A percentile compares a stretch with the other conserved stretches of the same genome.
phyloP scores from a whole-genome alignment of 2,797 vertebrate species.

The Capromys pilorides region DNA sequence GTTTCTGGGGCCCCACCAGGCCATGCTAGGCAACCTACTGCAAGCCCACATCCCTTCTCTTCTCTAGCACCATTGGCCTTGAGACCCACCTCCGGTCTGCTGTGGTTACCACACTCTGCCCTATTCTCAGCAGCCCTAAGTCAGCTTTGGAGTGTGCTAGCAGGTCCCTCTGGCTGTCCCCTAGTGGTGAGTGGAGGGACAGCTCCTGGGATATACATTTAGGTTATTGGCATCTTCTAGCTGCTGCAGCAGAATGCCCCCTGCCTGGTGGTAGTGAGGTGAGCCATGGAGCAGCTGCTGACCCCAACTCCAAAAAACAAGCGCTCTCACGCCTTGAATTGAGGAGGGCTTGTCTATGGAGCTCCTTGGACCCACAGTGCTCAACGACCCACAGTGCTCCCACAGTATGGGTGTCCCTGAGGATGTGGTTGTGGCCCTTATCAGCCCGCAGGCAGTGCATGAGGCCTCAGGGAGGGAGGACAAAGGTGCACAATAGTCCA shows the following conservation, averaged over 20 bases:
- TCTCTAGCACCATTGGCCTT: not conserved
- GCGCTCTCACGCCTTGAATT: not conserved
- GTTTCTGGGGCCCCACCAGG: not conserved
- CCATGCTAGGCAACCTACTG: not conserved
- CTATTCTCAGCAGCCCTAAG: not conserved
- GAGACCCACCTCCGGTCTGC: not conserved
- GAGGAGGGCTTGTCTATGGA: not conserved
- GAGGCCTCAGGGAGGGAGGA: not conserved
- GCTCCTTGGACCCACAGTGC: not conserved
- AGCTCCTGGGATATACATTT: not conserved
- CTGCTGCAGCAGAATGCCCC: not conserved
- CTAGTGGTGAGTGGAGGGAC: not conserved
- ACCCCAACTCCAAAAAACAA: not conserved
- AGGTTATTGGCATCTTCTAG: not conserved
- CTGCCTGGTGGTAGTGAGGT: not conserved
- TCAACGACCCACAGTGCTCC: not conserved
- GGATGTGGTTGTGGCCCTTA: not conserved
- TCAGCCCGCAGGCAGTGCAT: not conserved
- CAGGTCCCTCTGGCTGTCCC: not conserved
- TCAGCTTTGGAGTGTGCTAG: not conserved
- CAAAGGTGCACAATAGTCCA: accelerated
- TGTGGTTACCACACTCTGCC: not conserved
- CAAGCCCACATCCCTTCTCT: not conserved
- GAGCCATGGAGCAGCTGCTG: not conserved
- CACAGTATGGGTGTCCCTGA: not conserved